phyloP scores from a whole-genome alignment of 2,888 invertebrate species.

The Phyllotreta cruciferae region DNA sequence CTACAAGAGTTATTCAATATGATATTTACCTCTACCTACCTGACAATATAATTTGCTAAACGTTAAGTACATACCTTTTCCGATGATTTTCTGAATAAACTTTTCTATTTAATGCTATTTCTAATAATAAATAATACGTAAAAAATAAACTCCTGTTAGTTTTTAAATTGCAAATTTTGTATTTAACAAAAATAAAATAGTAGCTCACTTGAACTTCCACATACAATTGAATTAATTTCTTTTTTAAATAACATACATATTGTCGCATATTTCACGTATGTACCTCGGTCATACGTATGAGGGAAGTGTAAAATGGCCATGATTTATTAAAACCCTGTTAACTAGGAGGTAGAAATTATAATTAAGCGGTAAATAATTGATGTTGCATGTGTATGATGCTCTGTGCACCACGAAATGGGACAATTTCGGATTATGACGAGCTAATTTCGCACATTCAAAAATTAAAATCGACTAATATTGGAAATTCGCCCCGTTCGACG shows the following conservation, averaged over 20 bases:
- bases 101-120: too few species aligned
- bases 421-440: slow-evolving; percentile 31
- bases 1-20: slow-evolving; percentile 6
- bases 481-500: slow-evolving; percentile 19
- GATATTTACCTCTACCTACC: background rate
- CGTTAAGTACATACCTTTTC: background rate
- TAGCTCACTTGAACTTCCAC: too few species aligned
- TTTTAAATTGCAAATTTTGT: too few species aligned
- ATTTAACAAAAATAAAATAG: too few species aligned
- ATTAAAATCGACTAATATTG: slow-evolving; percentile 32
- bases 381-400: slow-evolving; percentile 36
- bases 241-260: background rate
- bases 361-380: slow-evolving; percentile 60
- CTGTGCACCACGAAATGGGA: slow-evolving; percentile 29
- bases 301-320: slow-evolving; percentile 43
- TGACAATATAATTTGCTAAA: background rate
- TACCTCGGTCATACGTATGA: slow-evolving; percentile 6
- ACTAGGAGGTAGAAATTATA: slow-evolving; percentile 58
- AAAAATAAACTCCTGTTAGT: too few species aligned
- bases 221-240: too few species aligned
- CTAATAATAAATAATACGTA: too few species aligned
- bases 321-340: slow-evolving; percentile 60
- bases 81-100: too few species aligned
- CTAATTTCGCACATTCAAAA: slow-evolving; percentile 27
- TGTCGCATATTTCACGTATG: background rate